These are phyloP conservation scores for Synergus itoensis DNA, from an alignment of 2,888 invertebrate species.

Conservation along the genomic window DNA sequence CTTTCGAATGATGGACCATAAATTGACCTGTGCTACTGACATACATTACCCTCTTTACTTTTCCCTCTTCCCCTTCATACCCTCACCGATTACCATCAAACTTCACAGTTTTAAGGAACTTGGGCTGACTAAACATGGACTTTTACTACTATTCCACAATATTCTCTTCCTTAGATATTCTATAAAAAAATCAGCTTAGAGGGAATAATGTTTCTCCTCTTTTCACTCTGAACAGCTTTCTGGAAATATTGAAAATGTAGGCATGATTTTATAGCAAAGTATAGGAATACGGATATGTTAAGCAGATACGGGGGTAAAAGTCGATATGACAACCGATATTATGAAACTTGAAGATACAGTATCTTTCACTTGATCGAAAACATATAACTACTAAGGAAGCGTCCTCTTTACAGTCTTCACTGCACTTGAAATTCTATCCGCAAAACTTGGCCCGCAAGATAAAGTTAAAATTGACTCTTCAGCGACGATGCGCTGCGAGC, in stretches of 20 bases:
- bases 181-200: background rate
- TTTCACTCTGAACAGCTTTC: background rate
- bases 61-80: too few relatives aligned
- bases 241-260: background rate
- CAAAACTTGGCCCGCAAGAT: conserved; percentile 54
- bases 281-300: background rate
- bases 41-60: too few relatives aligned
- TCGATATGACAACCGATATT: conserved; percentile 2
- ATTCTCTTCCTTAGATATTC: background rate
- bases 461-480: conserved; percentile 74
- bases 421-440: conserved; percentile 29
- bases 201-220: background rate
- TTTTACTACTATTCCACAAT: background rate
- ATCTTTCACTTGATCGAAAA: conserved; percentile 23
- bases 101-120: too few relatives aligned
- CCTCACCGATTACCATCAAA: too few relatives aligned
- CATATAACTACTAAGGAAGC: conserved; percentile 31
- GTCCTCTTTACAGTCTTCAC: conserved; percentile 13
- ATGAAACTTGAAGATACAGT: conserved; percentile 20
- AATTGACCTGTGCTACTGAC: too few relatives aligned
- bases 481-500: conserved; percentile 57
- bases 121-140: too few relatives aligned
- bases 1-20: too few relatives aligned
- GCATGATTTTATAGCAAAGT: background rate
- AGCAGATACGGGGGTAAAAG: background rate